These are phyloP conservation scores for Zhengitettix transpicula DNA, from an alignment of 2,888 invertebrate genomes.

Conservation along the genomic window DNA sequence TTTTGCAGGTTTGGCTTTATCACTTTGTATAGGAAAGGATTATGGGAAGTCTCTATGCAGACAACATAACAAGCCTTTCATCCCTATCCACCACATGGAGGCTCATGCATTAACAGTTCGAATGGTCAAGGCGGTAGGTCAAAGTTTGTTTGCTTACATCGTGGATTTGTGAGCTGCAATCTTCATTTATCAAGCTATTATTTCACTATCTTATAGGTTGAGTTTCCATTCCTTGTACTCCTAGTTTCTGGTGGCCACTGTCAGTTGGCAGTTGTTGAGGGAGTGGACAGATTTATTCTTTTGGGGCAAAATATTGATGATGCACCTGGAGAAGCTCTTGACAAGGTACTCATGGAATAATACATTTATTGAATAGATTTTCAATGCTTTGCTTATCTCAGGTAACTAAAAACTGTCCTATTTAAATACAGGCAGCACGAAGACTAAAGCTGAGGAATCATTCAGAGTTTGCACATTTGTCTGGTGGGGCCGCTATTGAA, in stretches of 20 bases:
- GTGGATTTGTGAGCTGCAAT: neutral
- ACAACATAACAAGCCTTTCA: constrained; percentile 55
- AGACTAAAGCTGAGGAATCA: constrained; percentile 66
- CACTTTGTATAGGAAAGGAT: constrained; percentile 61
- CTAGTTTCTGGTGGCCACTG: constrained; percentile 91
- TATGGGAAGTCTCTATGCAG: constrained; percentile 64
- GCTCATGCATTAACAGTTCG: constrained; percentile 87
- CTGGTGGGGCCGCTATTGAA: constrained; percentile 80
- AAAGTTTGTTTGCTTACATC: neutral
- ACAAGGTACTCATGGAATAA: constrained; percentile 46
- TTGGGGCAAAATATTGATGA: constrained; percentile 68
- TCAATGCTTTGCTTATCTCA: neutral
- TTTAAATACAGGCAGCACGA: constrained; percentile 45
- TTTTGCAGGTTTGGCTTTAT: constrained; percentile 49
- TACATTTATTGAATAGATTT: neutral
- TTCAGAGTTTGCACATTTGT: constrained; percentile 49
- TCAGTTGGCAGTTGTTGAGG: constrained; percentile 55
- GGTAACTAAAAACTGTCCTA: neutral
- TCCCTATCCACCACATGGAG: constrained; percentile 98
- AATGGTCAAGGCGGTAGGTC: constrained; percentile 42
- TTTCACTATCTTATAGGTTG: constrained; percentile 27
- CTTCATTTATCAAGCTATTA: neutral
- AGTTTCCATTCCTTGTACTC: constrained; percentile 78
- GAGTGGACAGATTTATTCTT: constrained; percentile 56
- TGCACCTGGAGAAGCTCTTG: constrained; percentile 86